Evolutionary conservation across 2,113 vertebrate species (phyloP).

Genomic region (Anthoscopus minutus): DNA sequence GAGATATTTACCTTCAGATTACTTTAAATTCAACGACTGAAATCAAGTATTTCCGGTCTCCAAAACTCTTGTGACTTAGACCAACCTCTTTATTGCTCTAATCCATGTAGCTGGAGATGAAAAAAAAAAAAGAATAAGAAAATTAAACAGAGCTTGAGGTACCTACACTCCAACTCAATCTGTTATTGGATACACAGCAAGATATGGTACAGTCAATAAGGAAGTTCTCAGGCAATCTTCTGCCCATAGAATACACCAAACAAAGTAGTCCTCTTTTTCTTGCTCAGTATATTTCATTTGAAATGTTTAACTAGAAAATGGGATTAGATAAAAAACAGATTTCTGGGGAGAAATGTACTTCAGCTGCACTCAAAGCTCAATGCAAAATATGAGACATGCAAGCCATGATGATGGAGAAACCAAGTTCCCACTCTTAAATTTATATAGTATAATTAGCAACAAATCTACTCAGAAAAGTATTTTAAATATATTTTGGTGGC

Average conservation of each 20-base stretch:
- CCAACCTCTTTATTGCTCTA: constrained; percentile 37
- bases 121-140: neutral
- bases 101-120: neutral
- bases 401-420: neutral
- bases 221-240: constrained; percentile 48
- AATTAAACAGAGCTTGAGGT: constrained; percentile 23
- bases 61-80: constrained; percentile 32
- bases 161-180: neutral
- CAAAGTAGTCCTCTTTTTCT: neutral
- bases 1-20: constrained; percentile 55
- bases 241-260: neutral
- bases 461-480: constrained; percentile 4
- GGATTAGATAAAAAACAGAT: neutral
- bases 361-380: neutral
- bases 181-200: neutral
- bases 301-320: constrained; percentile 35
- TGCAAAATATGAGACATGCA: neutral
- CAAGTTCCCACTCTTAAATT: neutral
- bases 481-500: neutral
- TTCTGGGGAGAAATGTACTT: neutral
- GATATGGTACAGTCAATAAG: constrained; percentile 38
- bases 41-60: constrained; percentile 57
- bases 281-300: neutral
- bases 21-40: constrained; percentile 35
- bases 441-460: neutral